Base-by-base conservation (phyloP, 2,888 invertebrate genomes). In the Andricus quercusramuli region DNA sequence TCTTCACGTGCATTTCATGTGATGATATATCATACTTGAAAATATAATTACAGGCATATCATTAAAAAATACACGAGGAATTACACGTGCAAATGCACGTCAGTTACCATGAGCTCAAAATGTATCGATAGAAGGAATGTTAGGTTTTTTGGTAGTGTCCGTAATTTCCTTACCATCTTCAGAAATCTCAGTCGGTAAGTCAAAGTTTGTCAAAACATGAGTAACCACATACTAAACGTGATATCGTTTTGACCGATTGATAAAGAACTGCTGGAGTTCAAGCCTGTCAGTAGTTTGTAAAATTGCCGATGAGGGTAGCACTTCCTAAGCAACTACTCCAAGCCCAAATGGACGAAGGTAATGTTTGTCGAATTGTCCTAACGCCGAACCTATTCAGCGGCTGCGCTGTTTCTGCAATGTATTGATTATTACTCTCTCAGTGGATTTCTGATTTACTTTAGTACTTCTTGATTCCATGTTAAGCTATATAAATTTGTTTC, bases 381-480 rank as follows among this genome's bases (percentile, higher is more conserved):
- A 76, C 82, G 78, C 67, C 64, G 80, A 79, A 67, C 82, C 79
- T 81, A 84, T 77, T 80, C 86, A 84, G 92, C 92, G 92, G 90
- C 92, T 92, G 92, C 92, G 92, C 92, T 87, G 84, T 82, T 82
- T 86, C 81, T 86, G 85, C 88, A 87, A 86, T 90, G 91, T 92
- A 92, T 92, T 92, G 92, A 92, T 92, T 91, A 92, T 92, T 92
- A 92, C 91, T 90, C 90, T 91, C 89, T 92, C 90, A 90, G 91
- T 89, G 89, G 89, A 91, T 91, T 89, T 91, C 88, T 91, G 90
- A 92, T 91, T 92, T 90, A 87, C 90, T 91, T 90, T 89, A 89
- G 88, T 90, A 84, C 86, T 85, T 84, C 85, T 84, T 85, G 83
- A 88, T 88, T 86, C 85, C 17, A 44, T 17, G 13, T 64, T 65